Evolutionary conservation across 92 coral and sea anemone species (phyloP).

Genomic region (Desmophyllum pertusum): DNA sequence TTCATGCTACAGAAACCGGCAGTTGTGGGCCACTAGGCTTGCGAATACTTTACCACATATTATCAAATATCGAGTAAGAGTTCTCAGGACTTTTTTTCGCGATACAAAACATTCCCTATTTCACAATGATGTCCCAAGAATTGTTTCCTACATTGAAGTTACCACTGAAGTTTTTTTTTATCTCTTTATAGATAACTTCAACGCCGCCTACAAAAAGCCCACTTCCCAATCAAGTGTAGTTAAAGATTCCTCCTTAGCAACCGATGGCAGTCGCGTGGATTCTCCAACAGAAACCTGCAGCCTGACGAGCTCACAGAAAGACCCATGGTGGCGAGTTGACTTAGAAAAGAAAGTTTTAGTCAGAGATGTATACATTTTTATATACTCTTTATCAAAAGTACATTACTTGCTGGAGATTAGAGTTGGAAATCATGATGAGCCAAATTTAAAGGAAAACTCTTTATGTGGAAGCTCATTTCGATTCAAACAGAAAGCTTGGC

Average conservation of each 20-base stretch:
- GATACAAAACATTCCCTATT: too few relatives aligned
- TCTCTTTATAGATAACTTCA: slow-evolving; percentile 6
- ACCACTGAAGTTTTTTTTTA: too few relatives aligned
- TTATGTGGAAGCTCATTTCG: slow-evolving; percentile 15
- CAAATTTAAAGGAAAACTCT: background rate
- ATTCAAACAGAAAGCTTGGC: background rate
- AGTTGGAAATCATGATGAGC: slow-evolving; percentile 19
- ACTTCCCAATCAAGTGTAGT: slow-evolving; percentile 9
- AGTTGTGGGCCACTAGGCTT: too few relatives aligned
- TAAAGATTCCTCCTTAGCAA: slow-evolving; percentile 6
- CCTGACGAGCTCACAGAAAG: slow-evolving; percentile 2
- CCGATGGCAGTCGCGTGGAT: slow-evolving; percentile 32
- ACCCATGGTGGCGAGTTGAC: slow-evolving; percentile 45
- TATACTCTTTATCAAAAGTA: background rate
- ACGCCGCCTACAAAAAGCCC: slow-evolving; percentile 18
- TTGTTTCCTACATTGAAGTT: too few relatives aligned
- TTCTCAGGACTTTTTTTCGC: too few relatives aligned
- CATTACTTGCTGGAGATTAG: slow-evolving; percentile 18
- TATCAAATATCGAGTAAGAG: too few relatives aligned
- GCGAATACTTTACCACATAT: too few relatives aligned
- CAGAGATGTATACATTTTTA: slow-evolving; percentile 11
- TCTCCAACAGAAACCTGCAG: slow-evolving; percentile 14
- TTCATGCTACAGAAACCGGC: too few relatives aligned
- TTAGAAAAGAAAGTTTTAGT: slow-evolving; percentile 16
- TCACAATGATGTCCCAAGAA: too few relatives aligned